Conservation (phyloP, 2,113 vertebrate species). For the Hypanus sabinus region DNA sequence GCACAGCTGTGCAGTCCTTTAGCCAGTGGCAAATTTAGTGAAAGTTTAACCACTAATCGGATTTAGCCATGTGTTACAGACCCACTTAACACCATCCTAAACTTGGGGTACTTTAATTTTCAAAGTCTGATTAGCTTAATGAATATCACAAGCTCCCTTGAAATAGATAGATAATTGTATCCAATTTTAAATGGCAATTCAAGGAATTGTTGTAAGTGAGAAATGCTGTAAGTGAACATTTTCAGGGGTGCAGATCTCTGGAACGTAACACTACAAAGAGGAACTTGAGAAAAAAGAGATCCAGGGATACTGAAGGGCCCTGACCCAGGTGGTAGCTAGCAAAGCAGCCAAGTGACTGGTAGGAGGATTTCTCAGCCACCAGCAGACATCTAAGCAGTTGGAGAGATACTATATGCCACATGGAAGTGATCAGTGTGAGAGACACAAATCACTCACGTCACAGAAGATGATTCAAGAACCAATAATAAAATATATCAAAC, state of each 20-base stretch:
- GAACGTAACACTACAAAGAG: neutral
- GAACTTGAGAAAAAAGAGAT: neutral
- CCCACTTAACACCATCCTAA: neutral
- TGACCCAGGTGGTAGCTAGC: neutral
- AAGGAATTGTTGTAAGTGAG: neutral
- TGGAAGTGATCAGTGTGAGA: neutral
- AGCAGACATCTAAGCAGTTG: neutral
- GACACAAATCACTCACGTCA: neutral
- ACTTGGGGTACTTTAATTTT: neutral
- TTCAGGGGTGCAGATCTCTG: neutral
- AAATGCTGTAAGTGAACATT: neutral
- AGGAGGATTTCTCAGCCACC: constrained; percentile 14
- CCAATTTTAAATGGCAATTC: neutral
- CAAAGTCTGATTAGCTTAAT: neutral
- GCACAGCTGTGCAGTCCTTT: neutral
- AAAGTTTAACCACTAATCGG: neutral
- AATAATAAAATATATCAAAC: neutral
- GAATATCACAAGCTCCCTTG: neutral
- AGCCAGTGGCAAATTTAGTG: neutral
- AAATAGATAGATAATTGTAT: neutral
- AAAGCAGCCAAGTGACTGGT: neutral
- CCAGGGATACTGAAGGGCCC: neutral
- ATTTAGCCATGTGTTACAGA: neutral
- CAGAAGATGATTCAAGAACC: constrained; percentile 12
- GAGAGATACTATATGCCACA: neutral